Evolutionary conservation across 1,140 invertebrate species (phyloP), one percentile per base, ranked within the genome.

Genomic region (Drosophila sulfurigaster): DNA sequence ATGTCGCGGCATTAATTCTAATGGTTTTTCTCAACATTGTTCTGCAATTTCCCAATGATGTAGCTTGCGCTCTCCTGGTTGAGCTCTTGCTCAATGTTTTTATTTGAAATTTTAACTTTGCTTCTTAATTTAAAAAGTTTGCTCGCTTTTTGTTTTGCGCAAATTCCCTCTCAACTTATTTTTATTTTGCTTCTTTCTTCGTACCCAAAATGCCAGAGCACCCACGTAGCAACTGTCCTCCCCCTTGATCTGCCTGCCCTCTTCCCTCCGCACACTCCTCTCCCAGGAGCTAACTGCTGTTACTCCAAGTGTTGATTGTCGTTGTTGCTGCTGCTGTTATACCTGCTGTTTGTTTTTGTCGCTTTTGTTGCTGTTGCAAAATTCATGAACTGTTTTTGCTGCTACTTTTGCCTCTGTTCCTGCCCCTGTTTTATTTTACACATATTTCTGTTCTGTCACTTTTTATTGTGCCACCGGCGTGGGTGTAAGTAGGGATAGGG

Each of bases 121-220:
- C 80, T 88, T 79, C 83, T 87, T 87, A 87, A 87, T 87, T 87
- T 87, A 88, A 87, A 87, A 87, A 87, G 80, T 87, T 87, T 85
- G 79, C 69, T 79, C 59, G 58, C 52, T 79, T 68, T 75, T 68
- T 67, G 43, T 75, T 68, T 63, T 72, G 70, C 73, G 79, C 74
- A 68, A 79, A 87, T 81, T 85, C 79, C 16, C 82, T 86, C 20
- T 79, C 85, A 76, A 85, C 71, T 86, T 87, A 72, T 75, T 82
- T 77, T 75, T 60, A 48, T 67, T 57, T 58, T 64, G 73, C 64
- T 70, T 52, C 11, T 13, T 30, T 28, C 45, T 51, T 57, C 32
- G 11, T 30, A 30, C 16, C 16, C 32, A 41, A 64, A 49, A 46
- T 46, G 11, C 25, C 35, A 46, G 41, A 41, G 63, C 48, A 32